These are phyloP conservation scores for Anolis apletophallus DNA, from an alignment of 2,797 vertebrate genomes.

Conservation along the genomic window DNA sequence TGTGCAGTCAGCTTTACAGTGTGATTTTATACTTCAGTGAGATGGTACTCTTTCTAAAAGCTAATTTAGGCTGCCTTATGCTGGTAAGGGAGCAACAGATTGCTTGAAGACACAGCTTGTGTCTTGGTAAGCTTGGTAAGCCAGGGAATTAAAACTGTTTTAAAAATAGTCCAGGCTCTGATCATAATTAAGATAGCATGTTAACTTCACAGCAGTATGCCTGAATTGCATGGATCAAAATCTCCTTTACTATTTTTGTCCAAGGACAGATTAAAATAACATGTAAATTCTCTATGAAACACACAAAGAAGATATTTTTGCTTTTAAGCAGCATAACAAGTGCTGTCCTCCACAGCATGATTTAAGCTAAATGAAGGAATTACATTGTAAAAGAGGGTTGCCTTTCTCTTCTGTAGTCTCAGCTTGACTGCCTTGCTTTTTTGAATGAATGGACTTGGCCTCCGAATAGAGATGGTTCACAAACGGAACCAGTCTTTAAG, in stretches of 20 bases:
- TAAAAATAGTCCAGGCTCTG: constrained; percentile 44
- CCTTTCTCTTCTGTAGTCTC: neutral
- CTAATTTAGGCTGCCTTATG: constrained; percentile 28
- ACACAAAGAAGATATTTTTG: neutral
- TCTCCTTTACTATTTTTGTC: constrained; percentile 34
- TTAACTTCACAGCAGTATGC: constrained; percentile 33
- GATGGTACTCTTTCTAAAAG: too few relatives aligned
- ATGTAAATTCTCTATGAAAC: constrained; percentile 18
- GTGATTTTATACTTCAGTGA: constrained; percentile 1
- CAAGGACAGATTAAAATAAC: constrained; percentile 10
- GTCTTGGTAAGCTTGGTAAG: neutral
- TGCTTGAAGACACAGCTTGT: neutral
- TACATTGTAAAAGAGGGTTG: neutral
- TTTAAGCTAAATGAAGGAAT: neutral
- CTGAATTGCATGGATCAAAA: constrained; percentile 32
- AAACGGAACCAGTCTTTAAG: neutral
- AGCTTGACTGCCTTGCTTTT: neutral
- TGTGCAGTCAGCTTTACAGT: neutral
- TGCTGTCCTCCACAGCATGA: neutral
- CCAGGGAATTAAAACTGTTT: constrained; percentile 59
- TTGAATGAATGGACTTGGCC: neutral
- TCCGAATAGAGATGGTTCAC: neutral
- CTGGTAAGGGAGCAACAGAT: neutral
- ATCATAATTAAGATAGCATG: constrained; percentile 1
- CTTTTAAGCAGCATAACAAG: neutral